Conservation (phyloP, 2,888 invertebrate genomes). For the Lapara coniferarum region DNA sequence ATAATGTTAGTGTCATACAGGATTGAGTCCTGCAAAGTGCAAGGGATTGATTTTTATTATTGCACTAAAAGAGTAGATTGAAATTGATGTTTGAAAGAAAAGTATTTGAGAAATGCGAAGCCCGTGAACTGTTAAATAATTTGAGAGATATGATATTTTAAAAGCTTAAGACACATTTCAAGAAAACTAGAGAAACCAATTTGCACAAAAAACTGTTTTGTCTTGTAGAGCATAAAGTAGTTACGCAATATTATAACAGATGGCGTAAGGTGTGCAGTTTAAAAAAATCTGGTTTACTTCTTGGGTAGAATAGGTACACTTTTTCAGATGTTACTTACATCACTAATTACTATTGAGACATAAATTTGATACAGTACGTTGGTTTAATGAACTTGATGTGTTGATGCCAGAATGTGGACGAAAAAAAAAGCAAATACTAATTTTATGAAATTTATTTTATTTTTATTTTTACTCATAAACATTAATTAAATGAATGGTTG, state of each 20-base stretch:
- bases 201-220: background rate
- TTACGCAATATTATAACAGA: background rate
- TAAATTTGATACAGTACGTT: too few species aligned
- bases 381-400: too few species aligned
- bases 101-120: background rate
- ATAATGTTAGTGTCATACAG: slow-evolving; percentile 32
- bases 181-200: background rate
- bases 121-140: background rate
- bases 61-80: background rate
- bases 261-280: background rate
- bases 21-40: slow-evolving; percentile 1
- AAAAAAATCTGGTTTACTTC: background rate
- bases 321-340: too few species aligned
- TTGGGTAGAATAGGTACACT: too few species aligned
- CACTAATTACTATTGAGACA: too few species aligned
- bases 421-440: too few species aligned
- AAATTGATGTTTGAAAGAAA: background rate
- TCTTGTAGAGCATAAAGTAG: background rate
- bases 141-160: background rate
- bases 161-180: too few species aligned
- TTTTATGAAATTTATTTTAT: too few species aligned
- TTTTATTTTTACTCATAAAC: too few species aligned
- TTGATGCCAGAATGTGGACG: too few species aligned
- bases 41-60: too few species aligned
- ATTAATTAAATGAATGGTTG: too few species aligned